phyloP scores from a whole-genome alignment of 2,113 vertebrate species.

The Euleptes europaea region DNA sequence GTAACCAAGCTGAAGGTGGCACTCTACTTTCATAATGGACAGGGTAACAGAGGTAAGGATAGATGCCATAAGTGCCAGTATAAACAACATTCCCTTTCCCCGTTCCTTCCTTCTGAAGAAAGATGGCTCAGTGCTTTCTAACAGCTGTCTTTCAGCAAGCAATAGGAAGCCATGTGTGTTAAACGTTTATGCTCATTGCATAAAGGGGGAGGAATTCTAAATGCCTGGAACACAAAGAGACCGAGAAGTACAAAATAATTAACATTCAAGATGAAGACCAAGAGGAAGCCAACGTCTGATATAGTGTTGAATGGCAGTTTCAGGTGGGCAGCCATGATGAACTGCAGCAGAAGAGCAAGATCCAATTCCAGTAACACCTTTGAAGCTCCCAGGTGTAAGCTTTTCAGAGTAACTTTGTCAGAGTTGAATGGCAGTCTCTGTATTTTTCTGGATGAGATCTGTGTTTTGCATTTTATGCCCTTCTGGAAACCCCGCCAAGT shows the following conservation, averaged over 20 bases:
- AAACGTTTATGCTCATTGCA: neutral
- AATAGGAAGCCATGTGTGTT: neutral
- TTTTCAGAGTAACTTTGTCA: too few relatives aligned
- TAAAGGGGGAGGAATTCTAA: neutral
- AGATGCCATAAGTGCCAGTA: too few relatives aligned
- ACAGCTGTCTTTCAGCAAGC: neutral
- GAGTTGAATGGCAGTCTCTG: too few relatives aligned
- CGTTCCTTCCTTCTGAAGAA: neutral
- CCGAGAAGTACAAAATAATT: neutral
- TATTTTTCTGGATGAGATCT: too few relatives aligned
- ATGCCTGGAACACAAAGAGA: neutral
- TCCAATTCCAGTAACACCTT: neutral
- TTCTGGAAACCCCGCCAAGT: too few relatives aligned
- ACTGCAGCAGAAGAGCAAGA: too few relatives aligned
- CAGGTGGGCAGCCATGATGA: too few relatives aligned
- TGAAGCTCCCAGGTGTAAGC: too few relatives aligned
- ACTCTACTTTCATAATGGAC: slow-evolving; percentile 51
- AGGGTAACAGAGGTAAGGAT: slow-evolving; percentile 11
- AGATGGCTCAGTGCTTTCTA: neutral
- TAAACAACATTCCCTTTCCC: neutral
- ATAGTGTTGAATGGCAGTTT: neutral
- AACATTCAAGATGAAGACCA: neutral
- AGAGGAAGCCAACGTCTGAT: neutral
- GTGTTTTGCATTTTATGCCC: too few relatives aligned
- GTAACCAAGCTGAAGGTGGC: slow-evolving; percentile 59